Evolutionary conservation across 2,113 vertebrate genomes (phyloP), one percentile per base, ranked within the genome.

Genomic region (Lophotis ruficrista): DNA sequence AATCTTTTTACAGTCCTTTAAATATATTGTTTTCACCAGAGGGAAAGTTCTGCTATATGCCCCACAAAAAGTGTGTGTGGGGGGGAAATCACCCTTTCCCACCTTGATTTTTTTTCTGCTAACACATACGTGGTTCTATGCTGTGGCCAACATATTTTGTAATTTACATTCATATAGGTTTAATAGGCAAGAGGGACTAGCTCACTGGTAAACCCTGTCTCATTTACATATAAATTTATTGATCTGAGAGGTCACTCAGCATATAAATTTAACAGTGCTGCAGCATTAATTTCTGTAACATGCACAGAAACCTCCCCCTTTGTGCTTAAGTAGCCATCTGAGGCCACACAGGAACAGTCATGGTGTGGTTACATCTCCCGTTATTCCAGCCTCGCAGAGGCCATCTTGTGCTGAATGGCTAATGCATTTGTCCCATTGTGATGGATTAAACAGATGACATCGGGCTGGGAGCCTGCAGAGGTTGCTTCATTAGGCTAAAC

Each of bases 211-310:
- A 93, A 87, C 12, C 22, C 15, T 66, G n/a, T 83, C 66, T 72
- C 76, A 92, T 90, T 97, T 91, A 82, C 75, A 68, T 51, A 57
- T 41, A 25, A 45, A 95, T 95, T 71, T 95, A 96, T 90, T 94
- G 91, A 83, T 93, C 61, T 48, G 23, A 91, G 71, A 81, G 60
- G 53, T 78, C 23, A 81, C 41, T 23, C 25, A 56, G 38, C n/a
- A 78, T 75, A 89, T 90, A 96, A 94, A 97, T 93, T 78, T 53
- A 62, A 61, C 90, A 90, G 13, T 14, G 18, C 38, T 91, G 47
- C 33, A 89, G 41, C 60, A 79, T 22, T 89, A 37, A 72, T 86
- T 91, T 90, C 54, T 80, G 57, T 33, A 64, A 91, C 91, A 89
- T 51, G 57, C n/a, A 64, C 0, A 0, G 71, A 90, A 90, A 68